Conservation (phyloP, 2,113 vertebrate genomes). For the Tragelaphus imberbis region DNA sequence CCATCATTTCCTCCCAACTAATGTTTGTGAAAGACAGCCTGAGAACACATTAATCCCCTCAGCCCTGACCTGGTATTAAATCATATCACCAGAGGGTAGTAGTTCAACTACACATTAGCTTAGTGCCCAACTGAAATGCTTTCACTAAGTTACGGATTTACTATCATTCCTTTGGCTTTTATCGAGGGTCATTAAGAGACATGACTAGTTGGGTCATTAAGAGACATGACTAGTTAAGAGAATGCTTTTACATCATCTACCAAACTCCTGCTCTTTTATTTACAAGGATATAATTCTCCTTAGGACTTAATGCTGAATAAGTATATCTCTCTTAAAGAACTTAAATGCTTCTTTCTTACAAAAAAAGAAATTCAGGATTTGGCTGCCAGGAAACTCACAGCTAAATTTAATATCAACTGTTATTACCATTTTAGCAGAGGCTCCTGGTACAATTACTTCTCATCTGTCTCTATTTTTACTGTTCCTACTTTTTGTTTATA, state of each 20-base stretch:
- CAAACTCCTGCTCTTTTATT: not conserved
- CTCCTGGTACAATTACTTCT: constrained; percentile 39
- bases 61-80: constrained; percentile 3
- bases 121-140: not conserved
- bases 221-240: not conserved
- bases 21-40: constrained; percentile 10
- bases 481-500: constrained; percentile 53
- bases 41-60: constrained; percentile 21
- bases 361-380: constrained; percentile 25
- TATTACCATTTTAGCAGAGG: constrained; percentile 30
- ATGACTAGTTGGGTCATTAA: not conserved
- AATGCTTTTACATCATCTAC: constrained; percentile 4
- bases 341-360: not conserved
- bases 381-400: not conserved
- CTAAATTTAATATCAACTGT: constrained; percentile 44
- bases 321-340: not conserved
- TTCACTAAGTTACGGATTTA: constrained; percentile 1
- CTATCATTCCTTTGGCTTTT: constrained; percentile 8
- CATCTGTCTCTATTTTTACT: constrained; percentile 65
- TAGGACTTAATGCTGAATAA: not conserved
- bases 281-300: not conserved
- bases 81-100: not conserved
- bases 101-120: not conserved
- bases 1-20: not conserved
- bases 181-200: not conserved